These are phyloP conservation scores for Sebastes baramenuke DNA, from an alignment of 2,797 vertebrate species.

Conservation along the genomic window DNA sequence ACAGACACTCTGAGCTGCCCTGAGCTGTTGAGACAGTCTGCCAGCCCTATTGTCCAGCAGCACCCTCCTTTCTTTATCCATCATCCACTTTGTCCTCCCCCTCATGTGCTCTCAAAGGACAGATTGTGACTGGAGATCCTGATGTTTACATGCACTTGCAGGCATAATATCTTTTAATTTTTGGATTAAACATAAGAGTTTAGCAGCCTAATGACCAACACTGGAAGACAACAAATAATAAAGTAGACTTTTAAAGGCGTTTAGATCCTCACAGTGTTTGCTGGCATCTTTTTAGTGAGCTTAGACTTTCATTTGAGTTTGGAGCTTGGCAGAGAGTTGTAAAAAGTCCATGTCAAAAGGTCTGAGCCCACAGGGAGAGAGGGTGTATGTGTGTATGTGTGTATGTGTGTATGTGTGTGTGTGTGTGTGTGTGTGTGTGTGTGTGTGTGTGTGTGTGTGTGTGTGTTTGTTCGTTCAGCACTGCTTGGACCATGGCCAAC, in stretches of 20 bases:
- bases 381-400: not conserved
- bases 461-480: conserved; percentile 23
- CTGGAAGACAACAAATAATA: not conserved
- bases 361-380: conserved; percentile 12
- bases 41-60: conserved; percentile 68
- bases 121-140: conserved; percentile 27
- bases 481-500: conserved; percentile 19
- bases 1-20: conserved; percentile 75
- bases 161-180: not conserved
- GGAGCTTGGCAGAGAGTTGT: conserved; percentile 20
- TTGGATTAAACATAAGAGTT: not conserved
- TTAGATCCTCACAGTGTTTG: not conserved
- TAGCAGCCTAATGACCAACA: not conserved
- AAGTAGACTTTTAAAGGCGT: not conserved
- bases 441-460: not conserved
- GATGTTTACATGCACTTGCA: conserved; percentile 18
- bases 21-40: conserved; percentile 75
- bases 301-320: conserved; percentile 22
- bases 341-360: conserved; percentile 47
- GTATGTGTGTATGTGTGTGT: not conserved
- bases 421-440: conserved; percentile 10
- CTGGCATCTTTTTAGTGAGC: not conserved
- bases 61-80: conserved; percentile 70
- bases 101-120: conserved; percentile 8
- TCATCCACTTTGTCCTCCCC: conserved; percentile 35